Conservation (phyloP, 2,888 invertebrate genomes). For the Leptopilina drosophilae region DNA sequence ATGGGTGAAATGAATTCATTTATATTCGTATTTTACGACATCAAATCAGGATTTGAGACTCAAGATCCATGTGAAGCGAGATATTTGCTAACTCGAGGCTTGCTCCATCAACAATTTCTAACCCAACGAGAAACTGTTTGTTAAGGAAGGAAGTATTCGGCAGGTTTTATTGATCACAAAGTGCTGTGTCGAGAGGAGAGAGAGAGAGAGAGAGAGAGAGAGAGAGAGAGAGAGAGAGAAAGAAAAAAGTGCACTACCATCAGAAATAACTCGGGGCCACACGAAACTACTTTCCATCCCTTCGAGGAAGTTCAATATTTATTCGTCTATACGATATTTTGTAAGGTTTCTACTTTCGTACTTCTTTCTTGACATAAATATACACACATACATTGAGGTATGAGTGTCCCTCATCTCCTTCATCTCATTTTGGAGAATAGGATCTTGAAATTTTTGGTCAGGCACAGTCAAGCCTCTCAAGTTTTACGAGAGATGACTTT, state of each 20-base stretch:
- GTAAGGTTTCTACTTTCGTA: constrained; percentile 12
- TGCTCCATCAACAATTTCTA: background rate
- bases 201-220: background rate
- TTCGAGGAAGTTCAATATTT: constrained; percentile 38
- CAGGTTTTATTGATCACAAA: constrained; percentile 32
- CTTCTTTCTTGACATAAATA: background rate
- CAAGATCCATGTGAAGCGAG: background rate
- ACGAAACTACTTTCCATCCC: constrained; percentile 36
- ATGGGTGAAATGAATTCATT: background rate
- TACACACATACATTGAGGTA: background rate
- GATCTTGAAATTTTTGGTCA: constrained; percentile 32
- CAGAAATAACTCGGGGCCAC: constrained; percentile 21
- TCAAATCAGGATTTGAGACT: background rate
- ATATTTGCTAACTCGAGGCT: background rate
- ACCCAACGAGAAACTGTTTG: constrained; percentile 29
- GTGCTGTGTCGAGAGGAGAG: constrained; percentile 18
- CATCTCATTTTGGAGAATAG: background rate
- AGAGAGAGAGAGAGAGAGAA: background rate
- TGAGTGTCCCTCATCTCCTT: background rate
- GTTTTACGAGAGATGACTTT: constrained; percentile 41
- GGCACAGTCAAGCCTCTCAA: constrained; percentile 32
- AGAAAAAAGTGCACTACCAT: constrained; percentile 33
- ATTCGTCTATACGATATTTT: constrained; percentile 30
- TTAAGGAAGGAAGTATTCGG: constrained; percentile 18
- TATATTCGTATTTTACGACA: constrained; percentile 7